Evolutionary conservation across 2,888 invertebrate genomes (phyloP).

Genomic region (Agrochola circellaris): DNA sequence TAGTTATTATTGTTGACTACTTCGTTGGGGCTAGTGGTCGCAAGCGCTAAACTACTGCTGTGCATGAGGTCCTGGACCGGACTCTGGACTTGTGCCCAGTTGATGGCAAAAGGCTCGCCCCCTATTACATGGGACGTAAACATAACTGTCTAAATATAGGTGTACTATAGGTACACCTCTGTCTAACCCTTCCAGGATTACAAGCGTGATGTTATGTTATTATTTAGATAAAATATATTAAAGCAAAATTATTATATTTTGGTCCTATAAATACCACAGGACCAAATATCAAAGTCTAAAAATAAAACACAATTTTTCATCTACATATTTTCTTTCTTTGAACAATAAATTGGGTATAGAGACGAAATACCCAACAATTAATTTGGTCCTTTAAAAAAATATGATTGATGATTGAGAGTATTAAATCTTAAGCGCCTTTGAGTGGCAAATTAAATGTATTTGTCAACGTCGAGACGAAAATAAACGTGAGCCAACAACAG

Average conservation of each 20-base stretch:
- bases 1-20: too few species aligned
- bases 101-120: too few species aligned
- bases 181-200: background rate
- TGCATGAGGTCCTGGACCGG: background rate
- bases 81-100: too few species aligned
- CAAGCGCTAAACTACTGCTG: too few species aligned
- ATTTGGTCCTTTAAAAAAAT: constrained; percentile 47
- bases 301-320: constrained; percentile 10
- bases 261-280: background rate
- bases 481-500: constrained; percentile 51
- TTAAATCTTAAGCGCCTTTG: constrained; percentile 59
- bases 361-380: constrained; percentile 36
- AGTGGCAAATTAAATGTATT: constrained; percentile 64
- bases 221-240: background rate
- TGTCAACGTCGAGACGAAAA: constrained; percentile 59
- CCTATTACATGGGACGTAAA: background rate
- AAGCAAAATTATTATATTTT: background rate
- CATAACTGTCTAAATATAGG: background rate
- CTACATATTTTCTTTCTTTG: background rate
- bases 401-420: constrained; percentile 62
- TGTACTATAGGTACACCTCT: background rate
- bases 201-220: background rate
- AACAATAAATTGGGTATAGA: constrained; percentile 36
- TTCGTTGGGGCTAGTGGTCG: too few species aligned
- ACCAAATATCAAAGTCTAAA: background rate